Base-by-base conservation (phyloP, 2,113 vertebrate species). In the Columbina picui region DNA sequence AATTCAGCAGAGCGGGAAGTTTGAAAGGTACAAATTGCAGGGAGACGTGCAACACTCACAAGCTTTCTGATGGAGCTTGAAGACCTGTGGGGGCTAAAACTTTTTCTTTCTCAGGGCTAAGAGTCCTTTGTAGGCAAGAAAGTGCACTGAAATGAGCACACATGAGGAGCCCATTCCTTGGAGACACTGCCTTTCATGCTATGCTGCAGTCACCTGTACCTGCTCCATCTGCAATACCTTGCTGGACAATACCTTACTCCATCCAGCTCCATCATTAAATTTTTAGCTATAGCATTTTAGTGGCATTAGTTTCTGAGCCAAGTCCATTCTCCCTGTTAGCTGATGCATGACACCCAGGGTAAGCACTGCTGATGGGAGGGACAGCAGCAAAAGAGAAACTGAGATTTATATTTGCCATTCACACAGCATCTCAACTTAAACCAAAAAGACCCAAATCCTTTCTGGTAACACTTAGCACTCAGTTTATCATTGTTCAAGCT, bases 181-280 rank as follows among this genome's bases (percentile, higher is more conserved):
- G 32, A 41, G 49, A 84, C 76, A 6, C 13, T 83, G 63, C 36
- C 19, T 60, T 50, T 50, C 38, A 32, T 16, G 25, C 8, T 12
- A 2, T 17, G 3, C 18, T 90, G n/a, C 0, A 0, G n/a, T 53
- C 36, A 36, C 9, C 53, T 16, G 10, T 39, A 49, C 45, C n/a
- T 56, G 55, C 6, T 88, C 27, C n/a, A 26, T 32, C 79, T 61
- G 12, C 56, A 36, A 6, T n/a, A 41, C 15, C 36, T 87, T 0
- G 0, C 32, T 43, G 29, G 57, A 6, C 12, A 70, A 45, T 38
- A 34, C 39, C 38, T 90, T 55, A 20, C n/a, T 85, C n/a, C 34
- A 60, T 2, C 6, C 64, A 78, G 9, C 12, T 87, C 60, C 52
- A 68, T 21, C 9, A 17, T 3, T 1, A 73, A n/a, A 34, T 14